Percentiles rank a stretch among this genome's conserved stretches.
phyloP scores from a whole-genome alignment of 2,888 invertebrate species.

The Tachystola acroxantha region DNA sequence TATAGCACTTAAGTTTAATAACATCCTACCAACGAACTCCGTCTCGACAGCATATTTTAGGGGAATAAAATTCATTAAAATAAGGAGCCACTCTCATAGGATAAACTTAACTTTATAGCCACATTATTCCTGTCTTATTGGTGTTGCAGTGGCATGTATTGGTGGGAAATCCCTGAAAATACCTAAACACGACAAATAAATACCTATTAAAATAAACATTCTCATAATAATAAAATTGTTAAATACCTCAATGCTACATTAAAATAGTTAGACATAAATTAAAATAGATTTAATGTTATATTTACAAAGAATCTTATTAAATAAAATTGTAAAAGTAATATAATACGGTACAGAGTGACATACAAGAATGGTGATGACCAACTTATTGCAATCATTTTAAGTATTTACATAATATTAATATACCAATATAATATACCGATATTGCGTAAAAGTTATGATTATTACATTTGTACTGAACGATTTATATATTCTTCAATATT shows the following conservation, averaged over 20 bases:
- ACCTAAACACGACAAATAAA: slow-evolving; percentile 65
- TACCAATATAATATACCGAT: neutral
- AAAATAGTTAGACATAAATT: slow-evolving; percentile 48
- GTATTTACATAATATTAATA: neutral
- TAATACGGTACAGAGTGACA: neutral
- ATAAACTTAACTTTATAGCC: too few relatives aligned
- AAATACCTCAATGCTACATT: slow-evolving; percentile 48
- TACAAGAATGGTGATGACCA: slow-evolving; percentile 6
- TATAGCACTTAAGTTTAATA: too few relatives aligned
- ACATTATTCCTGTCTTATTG: neutral
- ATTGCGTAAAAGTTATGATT: slow-evolving; percentile 6
- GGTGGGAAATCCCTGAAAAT: slow-evolving; percentile 12
- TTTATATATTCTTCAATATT: too few relatives aligned
- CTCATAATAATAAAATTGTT: slow-evolving; percentile 51
- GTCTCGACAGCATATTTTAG: too few relatives aligned
- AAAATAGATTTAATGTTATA: slow-evolving; percentile 35
- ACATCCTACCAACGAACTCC: too few relatives aligned
- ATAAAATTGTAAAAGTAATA: neutral
- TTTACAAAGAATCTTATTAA: slow-evolving; percentile 25
- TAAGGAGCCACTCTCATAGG: too few relatives aligned
- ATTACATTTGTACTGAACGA: too few relatives aligned
- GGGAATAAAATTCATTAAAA: too few relatives aligned
- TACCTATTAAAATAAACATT: slow-evolving; percentile 67
- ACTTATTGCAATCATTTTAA: neutral
- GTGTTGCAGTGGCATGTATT: neutral